Evolutionary conservation across 2,888 invertebrate species (phyloP), one percentile per base, ranked within the genome.

Genomic region (Margaritifera margaritifera): DNA sequence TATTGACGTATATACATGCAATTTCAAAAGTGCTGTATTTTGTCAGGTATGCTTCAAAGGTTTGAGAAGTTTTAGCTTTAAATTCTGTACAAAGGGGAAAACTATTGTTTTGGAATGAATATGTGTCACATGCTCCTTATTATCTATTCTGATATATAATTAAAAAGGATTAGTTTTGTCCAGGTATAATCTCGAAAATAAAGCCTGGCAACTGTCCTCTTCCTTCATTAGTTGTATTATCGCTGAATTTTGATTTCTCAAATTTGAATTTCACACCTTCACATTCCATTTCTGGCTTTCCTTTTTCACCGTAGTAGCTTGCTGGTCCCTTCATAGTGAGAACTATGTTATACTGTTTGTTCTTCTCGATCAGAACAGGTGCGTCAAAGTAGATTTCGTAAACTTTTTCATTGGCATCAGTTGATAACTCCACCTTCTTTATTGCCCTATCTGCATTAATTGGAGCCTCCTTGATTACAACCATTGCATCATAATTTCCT

Each of bases 191-290:
- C 11, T 42, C 52, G 25, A 62, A 62, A 8, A 70, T 42, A 19
- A 73, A 50, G 6, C 67, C 64, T 19, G 76, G 72, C 22, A 76
- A 62, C 55, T 76, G 76, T 18, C 76, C 76, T 24, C 70, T 62
- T 27, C 60, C 62, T 50, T 56, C 50, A 18, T 24, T 53, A 4
- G 76, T 71, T 61, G 69, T 73, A 50, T 76, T 76, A 53, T 69
- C 68, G 51, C 76, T 73, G 22, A 51, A 63, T 20, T 56, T 56
- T 31, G 63, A 57, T 2, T 67, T 31, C 18, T 24, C 52, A 59
- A 76, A 76, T 24, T 5, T 67, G 42, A 76, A 69, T 5, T n/a
- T 50, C 1, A 76, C 71, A 20, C 54, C 57, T 3, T 67, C 67
- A 19, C 54, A 58, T 19, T 68, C 61, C 18, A 66, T 25, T 1